Evolutionary conservation across 2,888 invertebrate genomes (phyloP).

Genomic region (Lasioglossum leucozonium): DNA sequence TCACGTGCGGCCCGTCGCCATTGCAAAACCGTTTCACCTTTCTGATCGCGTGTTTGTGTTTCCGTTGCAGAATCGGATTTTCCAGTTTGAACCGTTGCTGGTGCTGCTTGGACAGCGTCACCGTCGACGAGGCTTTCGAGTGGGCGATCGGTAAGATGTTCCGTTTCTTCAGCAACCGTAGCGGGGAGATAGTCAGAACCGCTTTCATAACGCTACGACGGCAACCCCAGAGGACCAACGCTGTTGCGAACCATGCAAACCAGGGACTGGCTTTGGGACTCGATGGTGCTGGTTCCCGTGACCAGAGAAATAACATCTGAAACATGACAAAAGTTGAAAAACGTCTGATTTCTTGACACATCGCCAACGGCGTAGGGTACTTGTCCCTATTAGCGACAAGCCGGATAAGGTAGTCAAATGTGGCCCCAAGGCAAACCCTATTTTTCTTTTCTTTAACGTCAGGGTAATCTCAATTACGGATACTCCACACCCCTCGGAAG

Average conservation of each 20-base stretch:
- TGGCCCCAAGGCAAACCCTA: no score
- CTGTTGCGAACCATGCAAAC: constrained; percentile 82
- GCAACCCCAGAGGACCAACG: constrained; percentile 79
- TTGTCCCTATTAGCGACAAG: no score
- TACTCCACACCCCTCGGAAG: no score
- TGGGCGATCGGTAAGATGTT: constrained; percentile 6
- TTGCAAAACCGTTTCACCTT: constrained; percentile 77
- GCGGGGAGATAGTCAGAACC: constrained; percentile 75
- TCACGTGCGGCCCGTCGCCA: constrained; percentile 78
- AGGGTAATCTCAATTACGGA: no score
- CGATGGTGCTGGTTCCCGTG: constrained; percentile 73
- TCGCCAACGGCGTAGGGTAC: no score
- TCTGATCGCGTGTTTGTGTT: constrained; percentile 71
- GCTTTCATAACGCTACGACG: constrained; percentile 75
- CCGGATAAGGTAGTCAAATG: no score
- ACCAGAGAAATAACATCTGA: constrained; percentile 82
- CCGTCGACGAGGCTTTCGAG: constrained; percentile 49
- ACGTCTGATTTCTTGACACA: neutral
- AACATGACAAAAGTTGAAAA: neutral
- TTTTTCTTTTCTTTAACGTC: no score
- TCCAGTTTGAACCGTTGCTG: constrained; percentile 34
- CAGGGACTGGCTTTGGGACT: constrained; percentile 78
- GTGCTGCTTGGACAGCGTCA: constrained; percentile 46
- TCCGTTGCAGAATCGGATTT: constrained; percentile 66
- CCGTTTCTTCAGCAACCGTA: constrained; percentile 69